These are phyloP conservation scores for Bombus affinis DNA, from an alignment of 1,140 invertebrate genomes.

Conservation along the genomic window DNA sequence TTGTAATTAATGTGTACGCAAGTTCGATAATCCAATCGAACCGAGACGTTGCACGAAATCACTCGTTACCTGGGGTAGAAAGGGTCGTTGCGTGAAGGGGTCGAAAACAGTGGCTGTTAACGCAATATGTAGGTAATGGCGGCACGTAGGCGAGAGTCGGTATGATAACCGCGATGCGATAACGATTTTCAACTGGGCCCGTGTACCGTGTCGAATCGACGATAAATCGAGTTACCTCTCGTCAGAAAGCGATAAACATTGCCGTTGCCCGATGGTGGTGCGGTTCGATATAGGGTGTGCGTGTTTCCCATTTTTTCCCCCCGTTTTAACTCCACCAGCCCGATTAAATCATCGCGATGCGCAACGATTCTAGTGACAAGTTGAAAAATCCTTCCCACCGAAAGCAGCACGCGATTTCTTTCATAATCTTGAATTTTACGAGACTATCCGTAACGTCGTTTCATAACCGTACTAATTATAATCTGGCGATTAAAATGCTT, in stretches of 20 bases:
- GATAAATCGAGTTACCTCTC: constrained; percentile 30
- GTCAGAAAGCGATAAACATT: constrained; percentile 36
- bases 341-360: constrained; percentile 29
- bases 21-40: background rate
- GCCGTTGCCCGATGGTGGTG: background rate
- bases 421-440: constrained; percentile 18
- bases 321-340: background rate
- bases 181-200: constrained; percentile 27
- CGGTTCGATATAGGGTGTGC: too few relatives aligned
- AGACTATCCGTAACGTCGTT: background rate
- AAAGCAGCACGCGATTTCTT: background rate
- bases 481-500: constrained; percentile 30
- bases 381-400: constrained; percentile 27
- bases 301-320: background rate
- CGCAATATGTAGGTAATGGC: constrained; percentile 17
- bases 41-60: constrained; percentile 39
- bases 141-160: constrained; percentile 19
- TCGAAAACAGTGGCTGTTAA: constrained; percentile 43
- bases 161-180: constrained; percentile 41
- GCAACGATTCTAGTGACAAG: constrained; percentile 20
- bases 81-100: constrained; percentile 12
- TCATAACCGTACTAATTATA: constrained; percentile 44
- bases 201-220: constrained; percentile 19
- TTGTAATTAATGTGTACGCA: constrained; percentile 26
- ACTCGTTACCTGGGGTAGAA: background rate